Percentiles rank a stretch among this genome's conserved stretches.
Conservation (phyloP, 2,888 invertebrate genomes). For the Lordiphosa andalusiaca region DNA sequence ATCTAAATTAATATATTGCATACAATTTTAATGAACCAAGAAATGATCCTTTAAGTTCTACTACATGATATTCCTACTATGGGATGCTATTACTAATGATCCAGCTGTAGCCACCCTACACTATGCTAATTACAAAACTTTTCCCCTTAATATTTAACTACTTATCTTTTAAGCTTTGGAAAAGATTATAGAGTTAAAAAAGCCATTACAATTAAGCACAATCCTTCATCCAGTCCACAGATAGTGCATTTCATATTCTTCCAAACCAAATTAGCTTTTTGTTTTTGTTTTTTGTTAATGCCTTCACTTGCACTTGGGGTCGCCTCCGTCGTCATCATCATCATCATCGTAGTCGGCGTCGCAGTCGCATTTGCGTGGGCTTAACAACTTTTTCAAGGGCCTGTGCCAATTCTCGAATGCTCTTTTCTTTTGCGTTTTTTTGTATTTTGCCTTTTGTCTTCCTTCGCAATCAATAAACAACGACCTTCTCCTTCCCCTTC, state of each 20-base stretch:
- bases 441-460: conserved; percentile 14
- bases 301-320: conserved; percentile 57
- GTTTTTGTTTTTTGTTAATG: conserved; percentile 21
- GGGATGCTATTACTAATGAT: too few relatives aligned
- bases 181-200: too few relatives aligned
- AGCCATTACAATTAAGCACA: too few relatives aligned
- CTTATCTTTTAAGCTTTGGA: too few relatives aligned
- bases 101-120: too few relatives aligned
- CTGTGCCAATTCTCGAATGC: conserved; percentile 61
- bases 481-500: conserved; percentile 52
- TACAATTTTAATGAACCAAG: too few relatives aligned
- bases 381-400: conserved; percentile 61
- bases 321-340: conserved; percentile 9
- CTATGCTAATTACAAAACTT: too few relatives aligned
- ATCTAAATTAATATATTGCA: too few relatives aligned
- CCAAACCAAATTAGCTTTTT: neutral
- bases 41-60: too few relatives aligned
- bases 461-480: conserved; percentile 60
- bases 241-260: neutral
- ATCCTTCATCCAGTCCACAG: neutral
- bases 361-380: conserved; percentile 54
- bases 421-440: conserved; percentile 31
- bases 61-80: too few relatives aligned
- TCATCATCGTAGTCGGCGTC: conserved; percentile 26
- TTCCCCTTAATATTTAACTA: too few relatives aligned